Percentiles rank a stretch among this genome's conserved stretches.
Evolutionary conservation across 2,113 vertebrate species (phyloP).

Genomic region (Caranx melampygus): DNA sequence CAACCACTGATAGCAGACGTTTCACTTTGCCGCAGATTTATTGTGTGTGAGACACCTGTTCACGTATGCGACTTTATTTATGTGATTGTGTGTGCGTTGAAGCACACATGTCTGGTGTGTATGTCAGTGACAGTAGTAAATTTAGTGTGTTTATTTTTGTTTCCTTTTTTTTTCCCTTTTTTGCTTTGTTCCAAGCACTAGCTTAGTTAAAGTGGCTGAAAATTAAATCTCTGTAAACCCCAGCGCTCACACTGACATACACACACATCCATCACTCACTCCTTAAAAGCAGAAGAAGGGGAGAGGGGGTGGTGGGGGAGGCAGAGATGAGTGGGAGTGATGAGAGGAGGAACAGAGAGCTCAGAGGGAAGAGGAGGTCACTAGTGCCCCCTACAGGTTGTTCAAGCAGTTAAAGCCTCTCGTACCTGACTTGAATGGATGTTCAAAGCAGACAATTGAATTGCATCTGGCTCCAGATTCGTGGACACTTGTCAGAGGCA

Average conservation of each 20-base stretch:
- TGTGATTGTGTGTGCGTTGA: constrained; percentile 26
- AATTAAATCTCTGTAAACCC: constrained; percentile 66
- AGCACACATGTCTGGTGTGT: background rate
- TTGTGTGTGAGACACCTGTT: constrained; percentile 55
- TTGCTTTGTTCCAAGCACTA: constrained; percentile 21
- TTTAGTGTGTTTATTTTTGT: background rate
- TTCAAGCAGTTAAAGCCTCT: constrained; percentile 8
- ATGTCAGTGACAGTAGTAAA: constrained; percentile 12
- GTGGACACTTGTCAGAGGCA: constrained; percentile 41
- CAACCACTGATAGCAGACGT: constrained; percentile 75
- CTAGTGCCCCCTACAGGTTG: constrained; percentile 74
- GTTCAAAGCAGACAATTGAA: constrained; percentile 48
- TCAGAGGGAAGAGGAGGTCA: constrained; percentile 57
- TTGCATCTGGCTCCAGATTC: constrained; percentile 29
- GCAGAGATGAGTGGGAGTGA: constrained; percentile 55
- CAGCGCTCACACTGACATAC: constrained; percentile 30
- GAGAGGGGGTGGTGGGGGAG: constrained; percentile 3
- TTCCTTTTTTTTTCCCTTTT: constrained; percentile 7
- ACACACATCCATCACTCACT: constrained; percentile 57
- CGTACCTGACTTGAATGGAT: constrained; percentile 39
- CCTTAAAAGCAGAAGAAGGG: constrained; percentile 54
- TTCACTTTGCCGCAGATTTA: constrained; percentile 80
- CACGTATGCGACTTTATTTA: constrained; percentile 40
- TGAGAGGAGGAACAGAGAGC: constrained; percentile 44
- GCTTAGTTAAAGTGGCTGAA: constrained; percentile 69